Evolutionary conservation across 2,113 vertebrate species (phyloP).

Genomic region (Rhinoptilus africanus): DNA sequence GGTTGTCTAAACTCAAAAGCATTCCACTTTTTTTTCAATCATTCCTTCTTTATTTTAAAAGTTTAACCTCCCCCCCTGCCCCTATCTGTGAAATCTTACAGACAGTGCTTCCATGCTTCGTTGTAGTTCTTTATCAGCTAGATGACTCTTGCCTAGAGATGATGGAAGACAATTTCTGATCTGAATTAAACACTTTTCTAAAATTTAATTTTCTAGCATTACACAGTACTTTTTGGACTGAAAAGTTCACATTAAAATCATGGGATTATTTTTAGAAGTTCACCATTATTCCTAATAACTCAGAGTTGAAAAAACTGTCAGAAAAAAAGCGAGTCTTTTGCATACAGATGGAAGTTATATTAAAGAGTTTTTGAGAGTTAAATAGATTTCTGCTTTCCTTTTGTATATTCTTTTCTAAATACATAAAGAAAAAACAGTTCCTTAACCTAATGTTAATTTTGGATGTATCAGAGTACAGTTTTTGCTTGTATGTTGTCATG

Average conservation of each 20-base stretch:
- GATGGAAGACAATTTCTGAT: not conserved
- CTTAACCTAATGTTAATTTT: not conserved
- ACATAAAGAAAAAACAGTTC: rapidly evolving
- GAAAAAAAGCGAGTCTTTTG: rapidly evolving
- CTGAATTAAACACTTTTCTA: not conserved
- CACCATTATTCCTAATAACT: not conserved
- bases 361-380: not conserved
- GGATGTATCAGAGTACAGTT: not conserved
- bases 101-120: not conserved
- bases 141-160: not conserved
- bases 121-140: not conserved
- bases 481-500: not conserved
- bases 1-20: not conserved
- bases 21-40: not conserved
- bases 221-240: not conserved
- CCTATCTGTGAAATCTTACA: not conserved
- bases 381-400: not conserved
- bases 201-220: not conserved
- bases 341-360: rapidly evolving
- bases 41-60: not conserved
- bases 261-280: not conserved
- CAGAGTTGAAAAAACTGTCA: not conserved
- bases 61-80: not conserved
- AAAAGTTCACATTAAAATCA: not conserved
- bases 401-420: not conserved